Base-by-base conservation (phyloP, 2,888 invertebrate genomes). In the Tenthredo scrophulariae region DNA sequence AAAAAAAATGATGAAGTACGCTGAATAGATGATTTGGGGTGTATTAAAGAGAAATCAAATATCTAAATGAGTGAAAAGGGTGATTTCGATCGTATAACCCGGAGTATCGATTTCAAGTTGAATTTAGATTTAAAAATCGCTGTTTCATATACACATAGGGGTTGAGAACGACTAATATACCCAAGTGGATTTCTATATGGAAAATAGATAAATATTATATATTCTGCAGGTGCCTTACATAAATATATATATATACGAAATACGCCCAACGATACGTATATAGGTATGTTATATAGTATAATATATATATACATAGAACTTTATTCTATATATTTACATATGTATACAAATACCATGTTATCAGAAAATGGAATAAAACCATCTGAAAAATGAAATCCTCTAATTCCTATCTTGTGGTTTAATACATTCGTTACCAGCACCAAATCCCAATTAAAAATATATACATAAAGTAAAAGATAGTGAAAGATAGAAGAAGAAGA, bases 191-290 rank as follows among this genome's bases (percentile, higher is more conserved):
- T 54, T 54, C 7, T 54, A 6, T 54, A 54, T 54, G n/a, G 54
- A 54, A n/a, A 54, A 6, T 54, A 54, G 54, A 54, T 54, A 50
- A n/a, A 54, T 54, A 7, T 18, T 50, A n/a, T 18, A 50, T 29
- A 75, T 75, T 75, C 22, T 46, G 2, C 46, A 75, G 75, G 75
- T 77, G 75, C 75, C 75, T 77, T 77, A 67, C 33, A n/a, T n/a
- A n/a, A 15, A 13, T 65, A 65, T 65, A 67, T 29, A 22, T 65
- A 67, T 33, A 50, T 33, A 77, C 50, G 50, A 77, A 77, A 15
- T 54, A 77, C 46, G 33, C 75, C 75, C 75, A 77, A 77, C 75
- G 75, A 77, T 77, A 77, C 75, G 75, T 77, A 77, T 46, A 65
- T 13, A 65, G 0, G 33, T 29, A 67, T 58, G 9, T 58, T 58